Conservation (phyloP, 2,888 invertebrate species). For the Doris montereyensis region DNA sequence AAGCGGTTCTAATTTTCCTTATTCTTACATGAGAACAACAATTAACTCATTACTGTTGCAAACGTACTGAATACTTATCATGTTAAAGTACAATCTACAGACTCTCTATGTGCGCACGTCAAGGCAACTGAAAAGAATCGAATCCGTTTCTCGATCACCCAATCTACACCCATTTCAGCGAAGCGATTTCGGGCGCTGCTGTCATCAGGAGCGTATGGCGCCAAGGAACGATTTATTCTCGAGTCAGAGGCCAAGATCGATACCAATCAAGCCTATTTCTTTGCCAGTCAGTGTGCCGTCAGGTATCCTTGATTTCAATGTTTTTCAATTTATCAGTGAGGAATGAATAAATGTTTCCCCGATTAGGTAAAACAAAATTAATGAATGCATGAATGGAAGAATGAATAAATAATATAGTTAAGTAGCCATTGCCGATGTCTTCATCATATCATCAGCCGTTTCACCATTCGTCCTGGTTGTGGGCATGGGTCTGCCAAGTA, state of each 20-base stretch:
- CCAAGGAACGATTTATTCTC: constrained; percentile 55
- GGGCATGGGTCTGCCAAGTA: too few species aligned
- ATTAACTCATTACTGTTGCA: too few species aligned
- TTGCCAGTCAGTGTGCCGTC: background rate
- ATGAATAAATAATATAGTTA: too few species aligned
- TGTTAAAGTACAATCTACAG: too few species aligned
- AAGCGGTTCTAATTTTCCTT: background rate
- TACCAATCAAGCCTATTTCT: background rate
- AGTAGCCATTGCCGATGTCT: too few species aligned
- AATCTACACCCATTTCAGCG: constrained; percentile 71
- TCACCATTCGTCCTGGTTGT: too few species aligned
- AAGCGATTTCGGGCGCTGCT: constrained; percentile 74
- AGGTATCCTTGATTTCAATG: background rate
- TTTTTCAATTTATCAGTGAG: too few species aligned
- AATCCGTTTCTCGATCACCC: constrained; percentile 70
- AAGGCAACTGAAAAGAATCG: constrained; percentile 70
- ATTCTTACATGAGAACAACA: background rate
- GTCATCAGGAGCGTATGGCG: constrained; percentile 67
- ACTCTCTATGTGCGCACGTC: constrained; percentile 75
- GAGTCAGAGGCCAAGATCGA: constrained; percentile 45
- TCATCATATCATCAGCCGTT: too few species aligned
- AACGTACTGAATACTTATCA: too few species aligned
- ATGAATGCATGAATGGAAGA: too few species aligned
- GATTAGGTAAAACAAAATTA: too few species aligned
- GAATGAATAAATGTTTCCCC: too few species aligned